Percentiles rank a stretch among this genome's conserved stretches.
These are phyloP conservation scores for Falco naumanni DNA, from an alignment of 2,797 vertebrate species.

Conservation along the genomic window DNA sequence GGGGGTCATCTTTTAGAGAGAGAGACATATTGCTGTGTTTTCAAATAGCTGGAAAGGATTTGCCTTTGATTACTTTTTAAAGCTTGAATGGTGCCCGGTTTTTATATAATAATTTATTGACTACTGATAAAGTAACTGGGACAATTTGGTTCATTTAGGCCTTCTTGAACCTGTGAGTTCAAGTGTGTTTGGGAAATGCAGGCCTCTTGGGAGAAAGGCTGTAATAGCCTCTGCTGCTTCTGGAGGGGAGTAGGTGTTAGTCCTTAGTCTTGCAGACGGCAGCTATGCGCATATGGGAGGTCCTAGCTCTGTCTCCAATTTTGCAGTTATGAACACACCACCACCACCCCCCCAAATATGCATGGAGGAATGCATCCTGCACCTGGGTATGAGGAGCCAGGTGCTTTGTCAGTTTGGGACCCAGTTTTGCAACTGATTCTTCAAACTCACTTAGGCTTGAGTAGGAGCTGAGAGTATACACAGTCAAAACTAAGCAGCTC, in stretches of 20 bases:
- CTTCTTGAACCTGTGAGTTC: not conserved
- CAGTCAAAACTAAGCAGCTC: not conserved
- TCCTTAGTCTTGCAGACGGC: not conserved
- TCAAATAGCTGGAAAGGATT: not conserved
- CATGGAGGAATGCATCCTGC: not conserved
- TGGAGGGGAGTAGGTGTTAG: not conserved
- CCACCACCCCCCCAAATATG: not conserved
- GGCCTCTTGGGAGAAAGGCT: not conserved
- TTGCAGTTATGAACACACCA: not conserved
- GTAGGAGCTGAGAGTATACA: not conserved
- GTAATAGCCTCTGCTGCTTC: not conserved
- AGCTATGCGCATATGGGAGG: not conserved
- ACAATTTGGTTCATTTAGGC: not conserved
- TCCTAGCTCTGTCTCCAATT: not conserved
- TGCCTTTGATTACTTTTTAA: not conserved
- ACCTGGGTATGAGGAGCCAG: not conserved
- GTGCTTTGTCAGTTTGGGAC: not conserved
- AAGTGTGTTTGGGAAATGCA: not conserved
- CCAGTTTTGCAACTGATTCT: not conserved
- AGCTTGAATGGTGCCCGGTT: not conserved
- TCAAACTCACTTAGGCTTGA: not conserved
- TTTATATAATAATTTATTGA: not conserved
- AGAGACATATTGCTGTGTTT: not conserved
- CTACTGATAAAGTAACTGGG: not conserved
- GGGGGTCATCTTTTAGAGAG: too few species aligned